Percentiles rank a stretch among this genome's conserved stretches.
These are phyloP conservation scores for Picathartes gymnocephalus DNA, from an alignment of 2,113 vertebrate species.

Conservation along the genomic window DNA sequence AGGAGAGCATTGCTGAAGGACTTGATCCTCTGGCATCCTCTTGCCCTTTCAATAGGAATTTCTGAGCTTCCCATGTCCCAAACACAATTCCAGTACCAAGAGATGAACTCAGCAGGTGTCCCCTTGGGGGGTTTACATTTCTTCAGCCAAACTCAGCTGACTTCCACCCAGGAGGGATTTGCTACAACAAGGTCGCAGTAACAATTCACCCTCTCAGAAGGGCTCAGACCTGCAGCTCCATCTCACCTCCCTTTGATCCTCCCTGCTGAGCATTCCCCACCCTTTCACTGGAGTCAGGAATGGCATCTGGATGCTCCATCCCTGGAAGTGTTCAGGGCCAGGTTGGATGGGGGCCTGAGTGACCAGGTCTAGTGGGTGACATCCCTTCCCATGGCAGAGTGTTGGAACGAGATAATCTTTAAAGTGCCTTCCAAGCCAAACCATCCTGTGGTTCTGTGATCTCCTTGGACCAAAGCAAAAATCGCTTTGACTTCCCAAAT, in stretches of 20 bases:
- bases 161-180: not conserved
- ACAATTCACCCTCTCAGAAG: not conserved
- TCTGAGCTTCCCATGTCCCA: not conserved
- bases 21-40: not conserved
- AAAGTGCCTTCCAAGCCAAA: not conserved
- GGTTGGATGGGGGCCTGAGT: not conserved
- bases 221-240: not conserved
- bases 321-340: not conserved
- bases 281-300: not conserved
- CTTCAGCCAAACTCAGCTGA: not conserved
- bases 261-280: not conserved
- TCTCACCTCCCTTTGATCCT: not conserved
- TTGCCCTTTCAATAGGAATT: not conserved
- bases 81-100: not conserved
- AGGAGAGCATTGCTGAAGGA: not conserved
- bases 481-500: not conserved
- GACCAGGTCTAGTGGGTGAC: not conserved
- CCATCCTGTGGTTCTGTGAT: not conserved
- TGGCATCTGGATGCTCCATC: not conserved
- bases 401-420: not conserved
- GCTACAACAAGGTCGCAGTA: not conserved
- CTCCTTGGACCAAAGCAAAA: not conserved
- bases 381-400: not conserved
- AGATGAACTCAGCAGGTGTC: not conserved
- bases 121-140: not conserved